Percentiles rank a stretch among this genome's conserved stretches.
These are phyloP conservation scores for Nephrocerus scutellatus DNA, from an alignment of 2,888 invertebrate genomes.

Conservation along the genomic window DNA sequence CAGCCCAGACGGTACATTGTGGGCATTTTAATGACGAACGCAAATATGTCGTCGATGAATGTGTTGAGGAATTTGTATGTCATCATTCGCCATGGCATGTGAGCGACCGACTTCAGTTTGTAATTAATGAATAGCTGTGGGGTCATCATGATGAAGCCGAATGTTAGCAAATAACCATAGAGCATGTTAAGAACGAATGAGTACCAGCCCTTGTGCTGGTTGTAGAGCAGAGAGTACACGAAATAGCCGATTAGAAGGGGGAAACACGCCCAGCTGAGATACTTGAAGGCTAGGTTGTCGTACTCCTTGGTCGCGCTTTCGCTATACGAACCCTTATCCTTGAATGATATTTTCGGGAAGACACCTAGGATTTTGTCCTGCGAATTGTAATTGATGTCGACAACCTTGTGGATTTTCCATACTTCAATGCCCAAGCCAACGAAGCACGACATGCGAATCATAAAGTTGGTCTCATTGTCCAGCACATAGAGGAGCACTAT, in stretches of 20 bases:
- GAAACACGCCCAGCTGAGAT: slow-evolving; percentile 93
- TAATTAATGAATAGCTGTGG: slow-evolving; percentile 99
- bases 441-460: slow-evolving; percentile 90
- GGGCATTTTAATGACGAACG: slow-evolving; percentile 99
- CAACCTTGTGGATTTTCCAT: slow-evolving; percentile 98
- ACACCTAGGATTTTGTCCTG: slow-evolving; percentile 68
- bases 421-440: slow-evolving; percentile 93
- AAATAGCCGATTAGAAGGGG: slow-evolving; percentile 91
- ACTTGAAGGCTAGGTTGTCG: slow-evolving; percentile 92
- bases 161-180: slow-evolving; percentile 95
- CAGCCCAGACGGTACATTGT: slow-evolving; percentile 97
- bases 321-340: slow-evolving; percentile 95
- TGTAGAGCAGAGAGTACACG: slow-evolving; percentile 87
- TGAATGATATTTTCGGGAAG: slow-evolving; percentile 72
- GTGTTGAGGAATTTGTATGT: slow-evolving; percentile 99
- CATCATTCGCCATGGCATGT: slow-evolving; percentile 99
- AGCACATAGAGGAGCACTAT: slow-evolving; percentile 93
- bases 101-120: slow-evolving; percentile 97
- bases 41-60: slow-evolving; percentile 99
- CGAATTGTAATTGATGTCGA: slow-evolving; percentile 73
- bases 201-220: slow-evolving; percentile 99
- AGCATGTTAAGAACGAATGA: slow-evolving; percentile 94
- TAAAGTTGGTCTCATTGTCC: slow-evolving; percentile 97
- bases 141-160: slow-evolving; percentile 99
- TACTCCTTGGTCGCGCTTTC: slow-evolving; percentile 89